A percentile compares a stretch with the other conserved stretches of the same genome.
These are phyloP conservation scores for Agraylea sexmaculata DNA, from an alignment of 1,140 invertebrate genomes.

Conservation along the genomic window DNA sequence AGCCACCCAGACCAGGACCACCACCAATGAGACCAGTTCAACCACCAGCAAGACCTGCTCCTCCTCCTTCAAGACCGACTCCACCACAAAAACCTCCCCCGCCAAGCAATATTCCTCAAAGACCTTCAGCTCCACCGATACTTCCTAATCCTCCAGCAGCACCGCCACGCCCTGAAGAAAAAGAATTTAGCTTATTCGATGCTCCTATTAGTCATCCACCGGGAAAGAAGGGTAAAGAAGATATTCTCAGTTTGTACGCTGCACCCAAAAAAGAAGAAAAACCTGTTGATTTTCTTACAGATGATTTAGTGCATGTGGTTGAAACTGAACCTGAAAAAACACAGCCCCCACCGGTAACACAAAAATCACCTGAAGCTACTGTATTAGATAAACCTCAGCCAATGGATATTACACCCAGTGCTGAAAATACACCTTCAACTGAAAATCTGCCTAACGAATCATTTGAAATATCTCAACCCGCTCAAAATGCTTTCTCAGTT, in stretches of 20 bases:
- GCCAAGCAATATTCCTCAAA: conserved; percentile 18
- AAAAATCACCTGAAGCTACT: conserved; percentile 4
- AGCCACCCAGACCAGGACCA: conserved; percentile 26
- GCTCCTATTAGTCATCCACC: conserved; percentile 27
- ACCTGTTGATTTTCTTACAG: conserved; percentile 40
- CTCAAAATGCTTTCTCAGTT: too few species aligned
- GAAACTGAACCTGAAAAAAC: conserved; percentile 24
- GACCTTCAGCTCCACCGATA: conserved; percentile 20
- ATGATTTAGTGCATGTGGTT: conserved; percentile 41
- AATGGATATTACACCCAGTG: conserved; percentile 15
- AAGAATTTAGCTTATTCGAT: conserved; percentile 33
- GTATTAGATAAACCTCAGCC: conserved; percentile 14
- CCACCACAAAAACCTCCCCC: conserved; percentile 27
- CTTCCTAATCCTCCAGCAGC: conserved; percentile 21
- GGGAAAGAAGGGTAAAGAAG: conserved; percentile 44
- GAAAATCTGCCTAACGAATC: conserved; percentile 27
- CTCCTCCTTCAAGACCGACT: conserved; percentile 31
- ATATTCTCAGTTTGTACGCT: conserved; percentile 53
- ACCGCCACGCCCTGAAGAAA: conserved; percentile 25
- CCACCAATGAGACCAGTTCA: conserved; percentile 6
- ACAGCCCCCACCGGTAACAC: neutral
- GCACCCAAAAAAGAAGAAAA: conserved; percentile 37
- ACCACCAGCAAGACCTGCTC: conserved; percentile 28
- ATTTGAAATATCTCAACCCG: too few species aligned
- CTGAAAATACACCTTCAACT: conserved; percentile 26